Base-by-base conservation (phyloP, 2,797 vertebrate genomes). In the Zenarchopterus dispar region DNA sequence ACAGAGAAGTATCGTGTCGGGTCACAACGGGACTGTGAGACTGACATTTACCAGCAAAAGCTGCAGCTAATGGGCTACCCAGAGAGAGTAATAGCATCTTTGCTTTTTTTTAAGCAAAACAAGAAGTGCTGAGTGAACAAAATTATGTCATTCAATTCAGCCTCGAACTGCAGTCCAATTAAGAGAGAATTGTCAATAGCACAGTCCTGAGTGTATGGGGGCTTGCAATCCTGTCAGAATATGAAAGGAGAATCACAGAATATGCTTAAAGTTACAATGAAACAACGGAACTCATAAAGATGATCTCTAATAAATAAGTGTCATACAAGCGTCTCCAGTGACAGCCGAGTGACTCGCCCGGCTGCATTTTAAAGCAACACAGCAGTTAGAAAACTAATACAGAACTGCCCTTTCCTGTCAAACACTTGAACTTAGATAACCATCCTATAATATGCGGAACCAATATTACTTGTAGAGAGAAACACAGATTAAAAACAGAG, bases 381-480 rank as follows among this genome's bases (percentile, higher is more conserved):
- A 55, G 9, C 44, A 56, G 66, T 75, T 11, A 43, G 9, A 23
- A 64, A 69, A 54, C 47, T 21, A 64, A 68, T 19, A 77, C 4
- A 54, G 66, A 77, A 43, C 51, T 73, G 70, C 75, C 79, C 71
- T 67, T 73, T 36, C 33, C 65, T 49, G 36, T 58, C 46, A 78
- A 56, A 67, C 63, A 61, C 53, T 73, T 84, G 67, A 82, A 81
- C 83, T 26, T 39, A 85, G 84, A 89, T 84, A 88, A 79, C 69
- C 60, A 78, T 82, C 68, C 56, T 1, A 10, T 84, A 82, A 80
- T 81, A 81, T 76, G 69, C 46, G 55, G 68, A 62, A 62, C 63
- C 73, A 64, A 65, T 48, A 67, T 21, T n/a, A 61, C 74, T 33
- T 55, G 28, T 28, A 62, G 53, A 52, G 41, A 62, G 59, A 67